Evolutionary conservation across 2,113 vertebrate species (phyloP).

Genomic region (Arothron firmamentum): DNA sequence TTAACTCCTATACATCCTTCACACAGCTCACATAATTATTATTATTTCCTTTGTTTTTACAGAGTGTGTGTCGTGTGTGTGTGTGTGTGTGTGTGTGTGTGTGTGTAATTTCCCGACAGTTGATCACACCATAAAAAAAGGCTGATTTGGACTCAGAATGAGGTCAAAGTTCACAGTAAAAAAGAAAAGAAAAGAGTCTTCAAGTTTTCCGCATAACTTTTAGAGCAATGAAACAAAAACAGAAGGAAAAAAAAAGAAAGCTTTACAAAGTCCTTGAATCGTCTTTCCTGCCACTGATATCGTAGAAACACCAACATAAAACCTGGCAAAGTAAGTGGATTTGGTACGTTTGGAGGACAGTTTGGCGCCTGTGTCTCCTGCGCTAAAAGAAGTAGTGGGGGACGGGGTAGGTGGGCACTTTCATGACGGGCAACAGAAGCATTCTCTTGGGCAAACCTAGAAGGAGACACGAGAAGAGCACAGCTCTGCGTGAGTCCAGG

Average conservation of each 20-base stretch:
- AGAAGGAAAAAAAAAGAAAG: constrained; percentile 72
- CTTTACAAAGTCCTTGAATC: constrained; percentile 68
- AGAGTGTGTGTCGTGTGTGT: constrained; percentile 78
- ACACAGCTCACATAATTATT: constrained; percentile 75
- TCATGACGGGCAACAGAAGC: constrained; percentile 99
- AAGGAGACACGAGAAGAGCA: constrained; percentile 92
- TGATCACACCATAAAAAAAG: constrained; percentile 71
- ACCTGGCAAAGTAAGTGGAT: constrained; percentile 35
- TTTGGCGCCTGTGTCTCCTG: constrained; percentile 66
- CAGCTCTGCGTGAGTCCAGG: constrained; percentile 84
- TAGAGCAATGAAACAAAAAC: constrained; percentile 82
- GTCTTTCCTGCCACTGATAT: constrained; percentile 62
- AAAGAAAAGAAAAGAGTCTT: constrained; percentile 98
- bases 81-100: constrained; percentile 68
- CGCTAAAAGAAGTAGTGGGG: constrained; percentile 99
- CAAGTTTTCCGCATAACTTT: constrained; percentile 80
- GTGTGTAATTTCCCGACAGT: constrained; percentile 21
- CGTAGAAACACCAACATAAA: constrained; percentile 62
- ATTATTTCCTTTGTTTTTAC: constrained; percentile 76
- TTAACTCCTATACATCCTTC: constrained; percentile 90
- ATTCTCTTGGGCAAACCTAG: constrained; percentile 99
- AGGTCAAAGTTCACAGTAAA: constrained; percentile 99
- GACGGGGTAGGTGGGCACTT: constrained; percentile 96
- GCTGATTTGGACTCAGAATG: constrained; percentile 86
- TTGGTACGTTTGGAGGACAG: constrained; percentile 29